Conservation (phyloP, 2,113 vertebrate genomes). For the Microcebus tavaratra region DNA sequence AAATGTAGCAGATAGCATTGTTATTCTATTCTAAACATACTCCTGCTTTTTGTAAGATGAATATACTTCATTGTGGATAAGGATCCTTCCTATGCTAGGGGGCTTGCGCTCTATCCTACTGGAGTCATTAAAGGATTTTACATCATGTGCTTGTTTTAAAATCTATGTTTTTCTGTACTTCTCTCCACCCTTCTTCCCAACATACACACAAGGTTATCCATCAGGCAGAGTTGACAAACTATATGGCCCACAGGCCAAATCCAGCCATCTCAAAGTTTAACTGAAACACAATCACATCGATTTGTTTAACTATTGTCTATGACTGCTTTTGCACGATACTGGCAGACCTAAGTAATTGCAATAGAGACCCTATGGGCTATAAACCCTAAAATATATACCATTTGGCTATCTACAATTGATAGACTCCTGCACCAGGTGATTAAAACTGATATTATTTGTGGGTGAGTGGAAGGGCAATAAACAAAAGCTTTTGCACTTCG, state of each 20-base stretch:
- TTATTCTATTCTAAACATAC: not conserved
- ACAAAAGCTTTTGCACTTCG: not conserved
- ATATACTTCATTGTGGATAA: not conserved
- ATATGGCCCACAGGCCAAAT: not conserved
- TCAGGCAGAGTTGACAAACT: not conserved
- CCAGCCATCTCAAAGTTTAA: not conserved
- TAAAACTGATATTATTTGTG: not conserved
- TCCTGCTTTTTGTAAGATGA: not conserved
- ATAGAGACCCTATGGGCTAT: not conserved
- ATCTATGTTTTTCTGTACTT: not conserved
- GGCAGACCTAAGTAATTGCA: not conserved
- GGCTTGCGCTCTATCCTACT: not conserved
- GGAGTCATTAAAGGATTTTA: not conserved
- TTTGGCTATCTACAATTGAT: not conserved
- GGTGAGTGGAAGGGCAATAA: not conserved
- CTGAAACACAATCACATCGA: not conserved
- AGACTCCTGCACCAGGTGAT: not conserved
- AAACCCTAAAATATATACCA: slow-evolving; percentile 1
- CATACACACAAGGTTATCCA: not conserved
- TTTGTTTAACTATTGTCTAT: not conserved
- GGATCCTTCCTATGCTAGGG: not conserved
- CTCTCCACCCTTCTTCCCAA: not conserved
- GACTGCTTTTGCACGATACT: not conserved
- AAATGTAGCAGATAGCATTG: not conserved
- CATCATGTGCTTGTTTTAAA: not conserved